phyloP scores from a whole-genome alignment of 2,113 vertebrate species.

The Equus quagga region DNA sequence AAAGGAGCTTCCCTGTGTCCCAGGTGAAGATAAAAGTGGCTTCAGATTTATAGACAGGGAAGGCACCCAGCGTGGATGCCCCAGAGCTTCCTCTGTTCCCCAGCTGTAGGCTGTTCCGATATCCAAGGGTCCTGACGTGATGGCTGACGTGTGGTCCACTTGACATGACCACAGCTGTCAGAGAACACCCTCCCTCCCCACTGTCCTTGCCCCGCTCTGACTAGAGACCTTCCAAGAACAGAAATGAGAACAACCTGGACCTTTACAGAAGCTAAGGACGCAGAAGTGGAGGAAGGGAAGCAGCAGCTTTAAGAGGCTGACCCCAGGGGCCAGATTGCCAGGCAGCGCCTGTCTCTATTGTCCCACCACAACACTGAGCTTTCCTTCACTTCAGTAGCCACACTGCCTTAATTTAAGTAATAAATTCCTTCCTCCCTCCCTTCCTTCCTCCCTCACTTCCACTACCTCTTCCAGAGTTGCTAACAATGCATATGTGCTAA shows the following conservation, averaged over 20 bases:
- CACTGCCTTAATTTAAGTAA: not conserved
- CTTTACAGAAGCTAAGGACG: not conserved
- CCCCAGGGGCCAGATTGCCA: not conserved
- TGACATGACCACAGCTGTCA: not conserved
- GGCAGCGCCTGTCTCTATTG: fast-evolving
- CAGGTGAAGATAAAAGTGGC: not conserved
- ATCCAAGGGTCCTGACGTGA: not conserved
- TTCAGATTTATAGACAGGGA: not conserved
- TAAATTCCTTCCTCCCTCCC: not conserved
- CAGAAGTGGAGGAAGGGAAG: not conserved
- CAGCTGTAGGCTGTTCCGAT: not conserved
- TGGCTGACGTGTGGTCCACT: not conserved
- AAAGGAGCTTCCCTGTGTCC: not conserved
- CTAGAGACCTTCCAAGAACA: not conserved
- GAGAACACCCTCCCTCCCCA: not conserved
- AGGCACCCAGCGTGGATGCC: not conserved
- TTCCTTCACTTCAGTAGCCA: not conserved
- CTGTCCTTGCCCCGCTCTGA: too few species aligned
- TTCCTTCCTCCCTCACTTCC: not conserved
- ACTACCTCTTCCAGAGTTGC: not conserved
- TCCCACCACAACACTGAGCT: fast-evolving
- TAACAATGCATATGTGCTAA: too few species aligned
- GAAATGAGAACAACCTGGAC: not conserved
- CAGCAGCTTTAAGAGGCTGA: not conserved
- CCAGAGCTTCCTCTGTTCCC: not conserved